Evolutionary conservation across 2,797 vertebrate genomes (phyloP).

Genomic region (Microchirus variegatus): DNA sequence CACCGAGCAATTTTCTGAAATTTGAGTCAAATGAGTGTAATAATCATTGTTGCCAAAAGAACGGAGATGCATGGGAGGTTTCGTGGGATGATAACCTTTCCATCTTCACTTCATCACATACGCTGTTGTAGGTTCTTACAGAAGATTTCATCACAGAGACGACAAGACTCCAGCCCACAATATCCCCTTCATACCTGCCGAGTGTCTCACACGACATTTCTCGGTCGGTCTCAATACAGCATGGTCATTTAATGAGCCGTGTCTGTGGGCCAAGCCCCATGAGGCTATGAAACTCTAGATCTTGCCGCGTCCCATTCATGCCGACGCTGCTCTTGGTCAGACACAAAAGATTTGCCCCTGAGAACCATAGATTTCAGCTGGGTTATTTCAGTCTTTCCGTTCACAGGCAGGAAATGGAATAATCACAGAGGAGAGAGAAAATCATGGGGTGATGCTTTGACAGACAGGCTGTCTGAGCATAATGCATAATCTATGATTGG

Average conservation of each 20-base stretch:
- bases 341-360: slow-evolving; percentile 74
- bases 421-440: slow-evolving; percentile 74
- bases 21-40: too few species aligned
- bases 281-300: slow-evolving; percentile 65
- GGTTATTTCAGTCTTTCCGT: slow-evolving; percentile 81
- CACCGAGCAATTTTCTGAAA: too few species aligned
- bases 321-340: slow-evolving; percentile 62
- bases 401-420: slow-evolving; percentile 81
- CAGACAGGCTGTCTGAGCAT: slow-evolving; percentile 27
- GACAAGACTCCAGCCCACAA: slow-evolving; percentile 27
- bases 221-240: slow-evolving; percentile 26
- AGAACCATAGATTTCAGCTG: slow-evolving; percentile 77
- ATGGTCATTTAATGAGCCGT: slow-evolving; percentile 59
- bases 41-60: not conserved
- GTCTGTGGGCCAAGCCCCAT: slow-evolving; percentile 46
- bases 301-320: slow-evolving; percentile 59
- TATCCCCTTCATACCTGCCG: slow-evolving; percentile 29
- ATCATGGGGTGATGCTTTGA: slow-evolving; percentile 61
- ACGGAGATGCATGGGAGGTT: not conserved
- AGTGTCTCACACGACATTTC: slow-evolving; percentile 41
- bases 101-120: slow-evolving; percentile 7
- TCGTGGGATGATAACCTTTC: slow-evolving; percentile 9
- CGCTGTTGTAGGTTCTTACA: slow-evolving; percentile 32
- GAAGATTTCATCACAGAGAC: slow-evolving; percentile 49
- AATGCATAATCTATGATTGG: slow-evolving; percentile 21